A percentile compares a stretch with the other conserved stretches of the same genome.
Conservation (phyloP, 2,888 invertebrate species). For the Drosophila differens region DNA sequence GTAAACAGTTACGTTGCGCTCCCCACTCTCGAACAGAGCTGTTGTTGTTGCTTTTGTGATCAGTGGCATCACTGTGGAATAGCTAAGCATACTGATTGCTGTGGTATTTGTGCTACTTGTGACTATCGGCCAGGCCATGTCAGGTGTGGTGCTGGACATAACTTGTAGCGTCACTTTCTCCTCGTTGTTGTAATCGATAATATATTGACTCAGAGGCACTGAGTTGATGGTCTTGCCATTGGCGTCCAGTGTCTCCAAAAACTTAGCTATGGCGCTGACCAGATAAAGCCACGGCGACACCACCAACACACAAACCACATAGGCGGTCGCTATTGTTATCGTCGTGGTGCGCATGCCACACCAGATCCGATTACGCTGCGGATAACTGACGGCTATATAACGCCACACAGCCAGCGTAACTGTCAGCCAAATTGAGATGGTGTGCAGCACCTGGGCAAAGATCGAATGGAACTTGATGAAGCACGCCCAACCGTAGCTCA, state of each 20-base stretch:
- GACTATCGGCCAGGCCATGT: constrained; percentile 53
- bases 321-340: constrained; percentile 91
- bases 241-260: constrained; percentile 85
- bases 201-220: constrained; percentile 70
- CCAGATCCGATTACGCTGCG: constrained; percentile 92
- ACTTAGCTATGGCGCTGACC: constrained; percentile 90
- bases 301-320: constrained; percentile 92
- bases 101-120: constrained; percentile 38
- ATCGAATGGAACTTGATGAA: constrained; percentile 95
- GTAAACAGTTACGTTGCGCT: constrained; percentile 89
- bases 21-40: constrained; percentile 25
- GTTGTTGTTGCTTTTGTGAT: constrained; percentile 16
- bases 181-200: constrained; percentile 76
- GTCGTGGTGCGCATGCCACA: constrained; percentile 93
- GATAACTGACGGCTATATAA: constrained; percentile 94
- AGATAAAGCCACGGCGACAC: constrained; percentile 90
- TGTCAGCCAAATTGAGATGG: constrained; percentile 96
- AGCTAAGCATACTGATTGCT: constrained; percentile 27
- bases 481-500: constrained; percentile 91
- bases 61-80: constrained; percentile 14
- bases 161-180: constrained; percentile 71
- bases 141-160: constrained; percentile 73
- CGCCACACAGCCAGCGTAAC: constrained; percentile 97
- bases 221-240: constrained; percentile 79
- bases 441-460: constrained; percentile 94